Conservation (phyloP, 2,113 vertebrate genomes). For the Rhabdornis inornatus region DNA sequence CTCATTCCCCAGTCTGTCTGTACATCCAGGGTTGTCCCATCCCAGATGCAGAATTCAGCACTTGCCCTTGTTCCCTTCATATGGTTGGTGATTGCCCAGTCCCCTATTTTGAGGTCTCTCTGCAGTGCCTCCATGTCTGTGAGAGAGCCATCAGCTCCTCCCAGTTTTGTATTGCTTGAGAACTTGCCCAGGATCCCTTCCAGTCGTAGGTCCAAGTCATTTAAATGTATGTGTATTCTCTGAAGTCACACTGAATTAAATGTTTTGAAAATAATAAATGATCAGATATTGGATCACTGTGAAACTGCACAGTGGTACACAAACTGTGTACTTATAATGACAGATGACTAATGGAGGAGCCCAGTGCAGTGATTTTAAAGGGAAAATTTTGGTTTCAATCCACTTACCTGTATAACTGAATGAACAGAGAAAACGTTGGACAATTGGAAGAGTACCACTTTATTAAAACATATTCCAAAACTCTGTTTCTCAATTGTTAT, state of each 20-base stretch:
- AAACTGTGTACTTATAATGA: not conserved
- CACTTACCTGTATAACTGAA: not conserved
- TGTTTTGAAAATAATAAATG: not conserved
- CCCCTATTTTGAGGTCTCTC: accelerated
- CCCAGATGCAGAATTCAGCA: not conserved
- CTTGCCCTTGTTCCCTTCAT: not conserved
- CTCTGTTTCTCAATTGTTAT: not conserved
- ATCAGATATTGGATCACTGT: not conserved
- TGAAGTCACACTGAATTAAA: not conserved
- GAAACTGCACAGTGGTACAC: not conserved
- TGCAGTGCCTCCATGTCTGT: too few species aligned
- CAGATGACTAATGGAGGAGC: not conserved
- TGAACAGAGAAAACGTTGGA: not conserved
- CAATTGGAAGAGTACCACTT: not conserved
- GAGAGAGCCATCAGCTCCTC: not conserved
- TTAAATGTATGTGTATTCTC: not conserved
- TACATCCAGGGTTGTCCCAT: accelerated
- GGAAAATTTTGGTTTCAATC: not conserved
- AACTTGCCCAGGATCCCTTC: not conserved
- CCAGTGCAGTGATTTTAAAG: not conserved
- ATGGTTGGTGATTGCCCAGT: not conserved
- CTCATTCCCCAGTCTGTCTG: accelerated
- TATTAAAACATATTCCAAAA: not conserved
- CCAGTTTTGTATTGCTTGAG: not conserved
- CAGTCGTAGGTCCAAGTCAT: accelerated